Evolutionary conservation across 2,888 invertebrate genomes (phyloP), one percentile per base, ranked within the genome.

Genomic region (Rosalia funebris): DNA sequence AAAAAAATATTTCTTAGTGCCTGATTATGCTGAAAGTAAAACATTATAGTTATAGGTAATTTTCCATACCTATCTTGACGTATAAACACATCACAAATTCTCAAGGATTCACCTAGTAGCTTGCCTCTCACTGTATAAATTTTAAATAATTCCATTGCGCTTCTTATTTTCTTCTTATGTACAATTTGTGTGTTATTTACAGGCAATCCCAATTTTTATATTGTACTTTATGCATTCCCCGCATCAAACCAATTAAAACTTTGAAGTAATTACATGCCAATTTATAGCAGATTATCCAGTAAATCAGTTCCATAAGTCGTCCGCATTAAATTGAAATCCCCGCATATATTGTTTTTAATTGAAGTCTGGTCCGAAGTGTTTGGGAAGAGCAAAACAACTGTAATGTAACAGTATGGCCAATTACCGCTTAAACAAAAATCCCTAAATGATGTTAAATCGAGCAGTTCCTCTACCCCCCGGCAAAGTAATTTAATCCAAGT

Each of bases 351-450:
- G 71, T 72, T 71, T 74, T 74, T 74, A 74, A 74, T 74, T 74
- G 71, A 68, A 64, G 68, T 65, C 69, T 65, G 59, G 66, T 63
- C 70, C 67, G 65, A 67, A 71, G 67, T 71, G 68, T 70, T 65
- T 62, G 66, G 59, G 59, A 64, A 57, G 62, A 60, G 63, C 60
- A 66, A 62, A 67, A 70, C 69, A 71, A 66, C 66, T 70, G 69
- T 72, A 71, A 71, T 63, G 63, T 68, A 65, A 65, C 67, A 63
- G 68, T 66, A 69, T 66, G 70, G 71, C 71, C 74, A 74, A 74
- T 75, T 73, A 73, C 72, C 71, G 71, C 72, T 71, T 70, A 72
- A 57, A 74, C 75, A 75, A 74, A 74, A 75, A 73, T 75, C 73
- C 72, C 68, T 62, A 71, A 74, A 74, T 71, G 71, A 68, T 68